Base-by-base conservation (phyloP, 2,797 vertebrate genomes). In the Phataginus tetradactyla region DNA sequence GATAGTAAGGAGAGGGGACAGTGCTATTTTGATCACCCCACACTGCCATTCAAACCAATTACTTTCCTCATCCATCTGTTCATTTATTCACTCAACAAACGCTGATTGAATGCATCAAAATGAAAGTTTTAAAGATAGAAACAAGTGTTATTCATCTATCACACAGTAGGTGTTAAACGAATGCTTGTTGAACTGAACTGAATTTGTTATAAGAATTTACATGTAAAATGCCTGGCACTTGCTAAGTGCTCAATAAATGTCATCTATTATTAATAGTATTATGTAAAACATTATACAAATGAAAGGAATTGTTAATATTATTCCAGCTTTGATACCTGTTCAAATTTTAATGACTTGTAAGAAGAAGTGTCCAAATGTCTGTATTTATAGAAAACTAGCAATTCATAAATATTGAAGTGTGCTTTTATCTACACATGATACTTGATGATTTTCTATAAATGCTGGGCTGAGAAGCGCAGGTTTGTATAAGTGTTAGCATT, bases 331-430 rank as follows among this genome's bases (percentile, higher is more conserved):
- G 94, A 97, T 97, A 37, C 61, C 27, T 97, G 59, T 95, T 97
- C 89, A 96, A 96, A 97, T 91, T 95, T 97, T 98, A 97, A 97
- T 97, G 86, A 96, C 92, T 97, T 93, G 53, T 94, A 88, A 97
- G 88, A 91, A 93, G 83, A 96, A 96, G 91, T 74, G 79, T 91
- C 81, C 49, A 94, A 97, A 91, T 96, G 49, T 86, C 80, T 97
- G 61, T 97, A 91, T 97, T 97, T 98, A 98, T 96, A 94, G 96
- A 95, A 95, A 97, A 86, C 83, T 91, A 97, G 85, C 78, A 94
- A 91, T 97, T 93, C 86, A 97, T 97, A 96, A 98, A 97, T 97
- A 97, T 55, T 98, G 95, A 94, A 97, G 96, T 95, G 55, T 95
- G 49, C 81, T 96, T 98, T 97, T 96, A 94, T 94, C 81, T 97